Percentiles rank a stretch among this genome's conserved stretches.
Evolutionary conservation across 2,888 invertebrate genomes (phyloP).

Genomic region (Pteria penguin): DNA sequence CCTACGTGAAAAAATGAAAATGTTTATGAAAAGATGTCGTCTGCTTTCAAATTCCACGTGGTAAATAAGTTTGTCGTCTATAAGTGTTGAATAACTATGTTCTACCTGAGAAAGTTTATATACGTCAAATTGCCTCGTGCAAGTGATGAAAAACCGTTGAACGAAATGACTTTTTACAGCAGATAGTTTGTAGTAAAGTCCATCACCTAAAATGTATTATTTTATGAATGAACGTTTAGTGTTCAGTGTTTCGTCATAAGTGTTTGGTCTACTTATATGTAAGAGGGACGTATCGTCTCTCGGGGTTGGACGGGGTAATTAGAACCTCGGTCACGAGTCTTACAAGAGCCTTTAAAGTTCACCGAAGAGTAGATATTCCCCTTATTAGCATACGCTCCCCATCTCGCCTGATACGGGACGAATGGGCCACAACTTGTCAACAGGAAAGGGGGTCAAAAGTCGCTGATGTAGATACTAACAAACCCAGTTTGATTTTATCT

Average conservation of each 20-base stretch:
- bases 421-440: slow-evolving; percentile 29
- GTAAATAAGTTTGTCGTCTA: slow-evolving; percentile 9
- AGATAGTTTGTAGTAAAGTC: background rate
- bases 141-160: background rate
- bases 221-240: slow-evolving; percentile 26
- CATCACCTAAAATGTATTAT: background rate
- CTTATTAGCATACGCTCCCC: slow-evolving; percentile 38
- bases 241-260: background rate
- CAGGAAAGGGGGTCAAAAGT: slow-evolving; percentile 34
- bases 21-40: slow-evolving; percentile 12
- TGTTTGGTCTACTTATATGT: slow-evolving; percentile 1
- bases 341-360: slow-evolving; percentile 13
- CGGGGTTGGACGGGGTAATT: slow-evolving; percentile 42
- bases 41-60: slow-evolving; percentile 30
- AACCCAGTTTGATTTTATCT: slow-evolving; percentile 2
- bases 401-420: background rate
- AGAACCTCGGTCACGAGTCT: slow-evolving; percentile 42
- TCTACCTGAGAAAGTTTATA: background rate
- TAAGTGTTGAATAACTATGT: slow-evolving; percentile 20
- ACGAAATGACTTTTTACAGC: background rate
- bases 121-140: background rate
- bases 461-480: slow-evolving; percentile 14
- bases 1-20: slow-evolving; percentile 14
- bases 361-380: slow-evolving; percentile 16
- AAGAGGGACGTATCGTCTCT: slow-evolving; percentile 6